Conservation (phyloP, 2,113 vertebrate species). For the Oostethus manadensis region DNA sequence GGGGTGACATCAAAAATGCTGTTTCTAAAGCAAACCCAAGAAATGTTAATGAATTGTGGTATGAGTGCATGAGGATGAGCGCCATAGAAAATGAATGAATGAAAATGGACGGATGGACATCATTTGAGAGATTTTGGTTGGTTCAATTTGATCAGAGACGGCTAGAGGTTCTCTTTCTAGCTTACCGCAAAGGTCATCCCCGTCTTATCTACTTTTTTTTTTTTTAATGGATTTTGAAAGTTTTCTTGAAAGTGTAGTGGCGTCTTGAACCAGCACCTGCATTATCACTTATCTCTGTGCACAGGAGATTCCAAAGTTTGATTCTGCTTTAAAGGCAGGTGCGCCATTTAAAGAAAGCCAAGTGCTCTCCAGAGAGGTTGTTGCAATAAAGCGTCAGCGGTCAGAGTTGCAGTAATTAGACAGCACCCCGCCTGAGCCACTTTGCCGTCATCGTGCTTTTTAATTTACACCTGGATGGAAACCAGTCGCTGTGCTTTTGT, state of each 20-base stretch:
- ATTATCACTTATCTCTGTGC: constrained; percentile 40
- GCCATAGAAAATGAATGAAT: too few relatives aligned
- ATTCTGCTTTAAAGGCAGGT: not conserved
- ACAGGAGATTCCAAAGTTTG: constrained; percentile 59
- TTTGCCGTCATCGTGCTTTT: constrained; percentile 5
- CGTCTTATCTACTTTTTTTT: constrained; percentile 11
- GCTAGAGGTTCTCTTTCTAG: not conserved
- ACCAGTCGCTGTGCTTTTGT: too few relatives aligned
- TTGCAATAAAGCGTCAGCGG: constrained; percentile 31
- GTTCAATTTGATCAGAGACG: not conserved
- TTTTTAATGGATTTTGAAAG: not conserved
- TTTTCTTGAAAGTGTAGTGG: constrained; percentile 6
- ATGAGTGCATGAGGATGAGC: too few relatives aligned
- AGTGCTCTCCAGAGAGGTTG: constrained; percentile 46
- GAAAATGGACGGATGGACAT: too few relatives aligned
- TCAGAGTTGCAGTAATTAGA: constrained; percentile 64
- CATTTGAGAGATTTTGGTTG: too few relatives aligned
- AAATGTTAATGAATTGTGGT: too few relatives aligned
- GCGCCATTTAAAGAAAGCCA: constrained; percentile 5
- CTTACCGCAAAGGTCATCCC: constrained; percentile 23
- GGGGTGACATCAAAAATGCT: too few relatives aligned
- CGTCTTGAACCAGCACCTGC: not conserved
- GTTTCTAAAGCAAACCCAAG: too few relatives aligned
- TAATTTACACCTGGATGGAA: constrained; percentile 18
- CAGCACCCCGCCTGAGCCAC: constrained; percentile 13